Conservation (phyloP, 2,888 invertebrate genomes). For the Linnaemya vulpina region DNA sequence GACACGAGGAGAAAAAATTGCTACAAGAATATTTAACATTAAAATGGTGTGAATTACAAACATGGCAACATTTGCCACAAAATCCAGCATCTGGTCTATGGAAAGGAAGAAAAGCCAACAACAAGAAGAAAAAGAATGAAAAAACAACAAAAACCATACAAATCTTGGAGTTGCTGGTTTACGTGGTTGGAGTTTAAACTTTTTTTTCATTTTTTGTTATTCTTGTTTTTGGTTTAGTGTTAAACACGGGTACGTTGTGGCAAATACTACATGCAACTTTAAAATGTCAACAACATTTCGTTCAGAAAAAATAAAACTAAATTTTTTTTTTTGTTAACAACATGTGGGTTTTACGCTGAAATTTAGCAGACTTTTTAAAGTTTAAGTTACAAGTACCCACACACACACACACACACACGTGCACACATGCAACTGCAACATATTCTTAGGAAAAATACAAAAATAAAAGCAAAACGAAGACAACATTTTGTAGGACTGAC, state of each 20-base stretch:
- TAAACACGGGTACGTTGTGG: slow-evolving; percentile 67
- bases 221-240: slow-evolving; percentile 53
- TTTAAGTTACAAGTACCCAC: slow-evolving; percentile 52
- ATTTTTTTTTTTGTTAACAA: slow-evolving; percentile 38
- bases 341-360: slow-evolving; percentile 69
- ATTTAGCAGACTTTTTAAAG: slow-evolving; percentile 61
- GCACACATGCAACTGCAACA: slow-evolving; percentile 48
- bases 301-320: slow-evolving; percentile 28
- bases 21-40: slow-evolving; percentile 44
- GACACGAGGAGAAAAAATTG: neutral
- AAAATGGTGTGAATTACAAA: slow-evolving; percentile 73
- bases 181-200: slow-evolving; percentile 71
- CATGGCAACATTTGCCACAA: slow-evolving; percentile 59
- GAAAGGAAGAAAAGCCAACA: neutral
- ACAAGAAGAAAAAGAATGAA: neutral
- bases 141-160: slow-evolving; percentile 3
- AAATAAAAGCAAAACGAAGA: slow-evolving; percentile 17
- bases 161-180: slow-evolving; percentile 59
- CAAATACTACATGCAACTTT: slow-evolving; percentile 68
- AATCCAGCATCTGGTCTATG: slow-evolving; percentile 67
- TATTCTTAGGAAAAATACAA: slow-evolving; percentile 65
- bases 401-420: slow-evolving; percentile 12
- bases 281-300: slow-evolving; percentile 68
- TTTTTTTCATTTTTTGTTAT: slow-evolving; percentile 8
- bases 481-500: neutral